Base-by-base conservation (phyloP, 2,113 vertebrate genomes). In the Corythaixoides concolor region DNA sequence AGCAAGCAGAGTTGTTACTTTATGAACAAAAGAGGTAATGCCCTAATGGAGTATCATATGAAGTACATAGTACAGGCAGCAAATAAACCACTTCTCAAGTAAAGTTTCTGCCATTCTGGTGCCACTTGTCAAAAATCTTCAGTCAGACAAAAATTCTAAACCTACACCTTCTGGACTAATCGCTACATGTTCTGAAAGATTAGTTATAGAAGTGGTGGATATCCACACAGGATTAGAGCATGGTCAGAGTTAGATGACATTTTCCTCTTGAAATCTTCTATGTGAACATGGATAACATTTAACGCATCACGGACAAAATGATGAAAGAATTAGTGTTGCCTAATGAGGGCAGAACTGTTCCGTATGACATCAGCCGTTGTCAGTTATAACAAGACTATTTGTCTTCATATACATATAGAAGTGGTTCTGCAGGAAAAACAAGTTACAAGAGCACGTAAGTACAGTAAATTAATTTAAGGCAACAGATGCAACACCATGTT, bases 281-380 rank as follows among this genome's bases (percentile, higher is more conserved):
- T 1, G 8, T 20, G 41, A 77, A 70, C 47, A 70, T 0, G 3
- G 20, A 5, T 62, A 90, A 80, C 24, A 43, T 15, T 60, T 74
- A 89, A 24, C 0, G 2, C 8, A 66, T 13, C 10, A 33, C 0
- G 0, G 52, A 64, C 16, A 82, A 78, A 75, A 75, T 1, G 2
- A 5, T 23, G 56, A 16, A 47, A 66, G 15, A 85, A 77, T 52
- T 56, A 43, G 30, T 19, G 22, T 2, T 43, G n/a, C 14, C 47
- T 59, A 84, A 58, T 0, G 1, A 92, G 18, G 9, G 23, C 28
- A 69, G 35, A 88, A 55, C 26, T 74, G 24, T n/a, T 91, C 68
- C 52, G 47, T 16, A 10, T 9, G 5, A 5, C 24, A 88, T 28
- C 62, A 85, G 8, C 22, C n/a, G 22, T 0, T 32, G 15, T 30